These are phyloP conservation scores for Calameuta filiformis DNA, from an alignment of 2,888 invertebrate species.

Conservation along the genomic window DNA sequence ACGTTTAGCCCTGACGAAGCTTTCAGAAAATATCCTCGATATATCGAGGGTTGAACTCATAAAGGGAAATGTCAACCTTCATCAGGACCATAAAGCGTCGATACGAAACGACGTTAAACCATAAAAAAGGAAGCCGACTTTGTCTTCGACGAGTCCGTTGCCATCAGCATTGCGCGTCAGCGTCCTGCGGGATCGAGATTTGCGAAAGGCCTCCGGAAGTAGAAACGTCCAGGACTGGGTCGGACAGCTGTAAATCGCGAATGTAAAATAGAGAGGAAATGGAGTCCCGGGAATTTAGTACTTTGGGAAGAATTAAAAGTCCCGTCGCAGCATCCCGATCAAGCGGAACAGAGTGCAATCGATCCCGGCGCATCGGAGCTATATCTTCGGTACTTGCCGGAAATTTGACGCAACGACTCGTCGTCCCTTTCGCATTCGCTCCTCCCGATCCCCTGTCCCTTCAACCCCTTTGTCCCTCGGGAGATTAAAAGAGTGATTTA, in stretches of 20 bases:
- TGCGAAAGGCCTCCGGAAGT: constrained; percentile 11
- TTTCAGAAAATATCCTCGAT: not conserved
- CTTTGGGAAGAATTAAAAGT: not conserved
- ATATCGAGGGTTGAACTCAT: not conserved
- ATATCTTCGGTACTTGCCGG: not conserved
- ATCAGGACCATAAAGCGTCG: not conserved
- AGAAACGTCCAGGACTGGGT: constrained; percentile 6
- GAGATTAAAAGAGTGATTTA: constrained; percentile 17
- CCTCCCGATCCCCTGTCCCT: not conserved
- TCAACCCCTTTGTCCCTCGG: not conserved
- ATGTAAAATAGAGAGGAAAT: not conserved
- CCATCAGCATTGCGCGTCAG: constrained; percentile 20
- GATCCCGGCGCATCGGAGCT: not conserved
- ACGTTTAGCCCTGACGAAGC: not conserved
- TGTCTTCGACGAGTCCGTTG: constrained; percentile 24
- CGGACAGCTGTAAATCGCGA: not conserved
- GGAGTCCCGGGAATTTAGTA: not conserved
- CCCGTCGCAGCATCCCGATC: not conserved
- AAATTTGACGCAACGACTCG: not conserved
- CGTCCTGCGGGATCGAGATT: constrained; percentile 12
- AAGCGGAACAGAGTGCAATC: not conserved
- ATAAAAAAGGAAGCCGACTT: constrained; percentile 26
- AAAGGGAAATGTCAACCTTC: not conserved
- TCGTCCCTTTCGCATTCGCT: not conserved
- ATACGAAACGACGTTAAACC: constrained; percentile 27